Evolutionary conservation across 2,113 vertebrate genomes (phyloP).

Genomic region (Brachyistius frenatus): DNA sequence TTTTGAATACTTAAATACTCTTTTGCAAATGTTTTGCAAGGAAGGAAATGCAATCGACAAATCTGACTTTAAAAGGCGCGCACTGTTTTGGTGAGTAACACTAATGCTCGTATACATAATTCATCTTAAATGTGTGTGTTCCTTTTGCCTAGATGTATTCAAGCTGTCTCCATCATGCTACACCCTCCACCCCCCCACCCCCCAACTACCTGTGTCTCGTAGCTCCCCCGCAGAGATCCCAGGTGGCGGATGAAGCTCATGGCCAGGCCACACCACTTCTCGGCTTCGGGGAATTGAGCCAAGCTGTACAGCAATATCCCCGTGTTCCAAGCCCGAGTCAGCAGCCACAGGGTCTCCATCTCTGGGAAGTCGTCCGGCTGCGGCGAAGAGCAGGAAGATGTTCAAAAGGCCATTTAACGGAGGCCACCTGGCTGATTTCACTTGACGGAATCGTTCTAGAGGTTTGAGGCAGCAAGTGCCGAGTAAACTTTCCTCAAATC

Average conservation of each 20-base stretch:
- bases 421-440: slow-evolving; percentile 45
- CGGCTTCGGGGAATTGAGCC: slow-evolving; percentile 86
- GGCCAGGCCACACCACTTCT: slow-evolving; percentile 90
- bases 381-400: slow-evolving; percentile 43
- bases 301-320: slow-evolving; percentile 88
- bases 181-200: neutral
- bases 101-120: neutral
- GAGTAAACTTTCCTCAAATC: slow-evolving; percentile 45
- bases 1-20: too few species aligned
- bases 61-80: too few species aligned
- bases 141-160: slow-evolving; percentile 5
- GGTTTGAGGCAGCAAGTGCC: slow-evolving; percentile 5
- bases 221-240: slow-evolving; percentile 88
- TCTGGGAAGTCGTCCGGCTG: slow-evolving; percentile 87
- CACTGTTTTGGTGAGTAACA: too few species aligned
- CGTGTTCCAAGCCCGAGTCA: slow-evolving; percentile 93
- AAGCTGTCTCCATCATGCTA: neutral
- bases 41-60: too few species aligned
- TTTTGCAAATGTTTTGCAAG: neutral
- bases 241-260: slow-evolving; percentile 89
- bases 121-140: slow-evolving; percentile 3
- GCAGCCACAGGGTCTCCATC: slow-evolving; percentile 90
- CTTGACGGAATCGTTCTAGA: neutral
- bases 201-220: slow-evolving; percentile 87
- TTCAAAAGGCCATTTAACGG: slow-evolving; percentile 44